Evolutionary conservation across 1,140 invertebrate genomes (phyloP), one percentile per base, ranked within the genome.

Genomic region (Drosophila aff.): DNA sequence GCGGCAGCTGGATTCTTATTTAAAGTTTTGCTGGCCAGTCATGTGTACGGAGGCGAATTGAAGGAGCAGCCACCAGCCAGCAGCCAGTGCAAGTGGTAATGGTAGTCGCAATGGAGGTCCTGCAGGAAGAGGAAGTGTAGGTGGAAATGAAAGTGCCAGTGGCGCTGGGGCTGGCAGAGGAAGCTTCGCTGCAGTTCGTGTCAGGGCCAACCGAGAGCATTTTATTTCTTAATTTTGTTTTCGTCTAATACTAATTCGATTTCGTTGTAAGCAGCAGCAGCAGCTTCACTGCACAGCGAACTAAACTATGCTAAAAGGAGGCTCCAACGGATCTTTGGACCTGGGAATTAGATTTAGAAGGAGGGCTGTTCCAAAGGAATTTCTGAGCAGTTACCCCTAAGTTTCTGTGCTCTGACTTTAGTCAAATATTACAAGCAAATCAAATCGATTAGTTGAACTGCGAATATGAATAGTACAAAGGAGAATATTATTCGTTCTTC

Each of bases 191-290:
- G 63, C 73, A 77, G 43, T 68, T 77, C 61, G 55, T 79, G 68
- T 80, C 67, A 71, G 62, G 50, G 65, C 64, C 77, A 59, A 69
- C 63, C 67, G 40, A 50, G 44, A 71, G 68, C 60, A 75, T 89
- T 83, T 89, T 84, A 89, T 89, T 89, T 87, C 83, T 87, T 87
- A 87, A 87, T 89, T 87, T 89, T 87, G 72, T 89, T 87, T 87
- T 89, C 58, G 58, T 66, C 77, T 83, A 80, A 89, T 89, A 89
- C 80, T 89, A 89, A 87, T 86, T 83, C 86, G 83, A 87, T 87
- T 87, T 87, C 69, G 62, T 74, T 87, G 76, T 80, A 75, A 87
- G 80, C 78, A 65, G 26, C 4, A 18, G 46, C 26, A 41, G 21
- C 9, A 60, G 4, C 53, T 40, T 40, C 21, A 26, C 36, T 38